phyloP scores from a whole-genome alignment of 1,140 invertebrate species.

The Formica selysi region DNA sequence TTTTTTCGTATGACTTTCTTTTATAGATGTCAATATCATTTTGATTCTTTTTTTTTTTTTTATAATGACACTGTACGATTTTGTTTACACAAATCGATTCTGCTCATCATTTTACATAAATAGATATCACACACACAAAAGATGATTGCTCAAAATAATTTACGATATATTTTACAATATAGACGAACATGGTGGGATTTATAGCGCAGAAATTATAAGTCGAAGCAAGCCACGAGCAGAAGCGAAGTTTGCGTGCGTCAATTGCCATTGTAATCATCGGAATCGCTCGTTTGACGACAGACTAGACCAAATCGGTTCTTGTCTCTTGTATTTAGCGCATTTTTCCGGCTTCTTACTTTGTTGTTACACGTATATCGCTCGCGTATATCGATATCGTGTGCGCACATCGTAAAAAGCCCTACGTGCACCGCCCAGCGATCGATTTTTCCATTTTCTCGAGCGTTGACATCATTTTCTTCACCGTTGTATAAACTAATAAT shows the following conservation, averaged over 20 bases:
- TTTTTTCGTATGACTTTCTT: too few relatives aligned
- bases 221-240: not conserved
- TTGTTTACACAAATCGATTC: too few relatives aligned
- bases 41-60: too few relatives aligned
- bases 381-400: not conserved
- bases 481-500: constrained; percentile 25
- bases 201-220: not conserved
- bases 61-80: too few relatives aligned
- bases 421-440: constrained; percentile 19
- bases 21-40: too few relatives aligned
- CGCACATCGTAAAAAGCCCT: constrained; percentile 23
- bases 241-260: not conserved
- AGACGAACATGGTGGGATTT: not conserved
- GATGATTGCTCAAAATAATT: too few relatives aligned
- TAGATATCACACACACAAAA: too few relatives aligned
- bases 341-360: not conserved
- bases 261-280: not conserved
- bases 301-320: not conserved
- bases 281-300: not conserved
- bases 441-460: constrained; percentile 60
- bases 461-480: constrained; percentile 53
- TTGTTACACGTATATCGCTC: constrained; percentile 8
- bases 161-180: too few relatives aligned
- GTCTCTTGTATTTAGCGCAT: not conserved
- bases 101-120: too few relatives aligned